Conservation (phyloP, 2,888 invertebrate species). For the Esperia sulphurella region DNA sequence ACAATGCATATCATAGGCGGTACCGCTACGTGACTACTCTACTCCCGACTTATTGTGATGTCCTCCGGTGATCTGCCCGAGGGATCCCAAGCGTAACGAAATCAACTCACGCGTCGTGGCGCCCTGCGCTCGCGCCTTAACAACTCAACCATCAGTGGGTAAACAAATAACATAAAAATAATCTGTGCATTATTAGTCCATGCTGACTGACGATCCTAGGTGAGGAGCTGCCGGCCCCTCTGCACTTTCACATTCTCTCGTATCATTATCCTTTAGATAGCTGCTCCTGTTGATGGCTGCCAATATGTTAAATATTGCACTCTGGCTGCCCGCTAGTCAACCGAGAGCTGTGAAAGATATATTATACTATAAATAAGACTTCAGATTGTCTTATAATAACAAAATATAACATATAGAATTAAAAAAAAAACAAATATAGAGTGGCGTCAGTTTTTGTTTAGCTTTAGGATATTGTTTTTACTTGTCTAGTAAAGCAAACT, state of each 20-base stretch:
- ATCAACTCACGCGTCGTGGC: conserved; percentile 5
- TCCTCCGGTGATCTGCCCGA: not conserved
- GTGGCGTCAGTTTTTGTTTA: no score
- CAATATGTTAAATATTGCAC: conserved; percentile 53
- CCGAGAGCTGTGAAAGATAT: conserved; percentile 47
- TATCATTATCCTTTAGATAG: conserved; percentile 34
- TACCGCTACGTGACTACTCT: not conserved
- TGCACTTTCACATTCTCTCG: conserved; percentile 14
- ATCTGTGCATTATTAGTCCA: conserved; percentile 58
- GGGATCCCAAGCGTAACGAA: conserved; percentile 34
- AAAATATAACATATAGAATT: no score
- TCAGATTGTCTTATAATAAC: no score
- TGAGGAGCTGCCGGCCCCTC: conserved; percentile 27
- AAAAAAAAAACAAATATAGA: no score
- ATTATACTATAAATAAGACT: no score
- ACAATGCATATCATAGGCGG: not conserved
- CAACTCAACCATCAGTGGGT: conserved; percentile 36
- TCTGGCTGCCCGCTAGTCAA: conserved; percentile 53
- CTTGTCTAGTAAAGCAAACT: no score
- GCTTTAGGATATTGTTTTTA: no score
- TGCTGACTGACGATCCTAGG: conserved; percentile 38
- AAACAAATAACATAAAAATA: conserved; percentile 59
- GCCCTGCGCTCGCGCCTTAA: no score
- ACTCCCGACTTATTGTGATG: conserved; percentile 2
- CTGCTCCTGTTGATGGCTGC: conserved; percentile 64